These are phyloP conservation scores for Daktulosphaira vitifoliae DNA, from an alignment of 1,140 invertebrate species.

Conservation along the genomic window DNA sequence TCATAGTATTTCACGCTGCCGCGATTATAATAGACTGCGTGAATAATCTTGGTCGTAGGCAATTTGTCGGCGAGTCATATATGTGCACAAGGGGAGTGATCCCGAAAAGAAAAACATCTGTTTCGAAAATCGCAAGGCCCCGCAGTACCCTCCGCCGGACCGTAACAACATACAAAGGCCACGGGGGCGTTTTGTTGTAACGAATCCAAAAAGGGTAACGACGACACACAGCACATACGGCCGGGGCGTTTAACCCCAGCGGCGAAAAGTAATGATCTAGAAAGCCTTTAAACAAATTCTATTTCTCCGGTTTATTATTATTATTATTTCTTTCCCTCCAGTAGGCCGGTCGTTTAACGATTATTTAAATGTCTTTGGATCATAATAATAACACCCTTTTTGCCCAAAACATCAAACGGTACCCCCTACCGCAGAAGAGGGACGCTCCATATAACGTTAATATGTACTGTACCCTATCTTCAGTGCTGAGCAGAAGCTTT, in stretches of 20 bases:
- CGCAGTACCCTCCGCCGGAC: not conserved
- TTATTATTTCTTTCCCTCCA: not conserved
- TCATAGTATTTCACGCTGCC: too few relatives aligned
- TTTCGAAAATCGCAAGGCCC: constrained; percentile 29
- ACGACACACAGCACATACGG: not conserved
- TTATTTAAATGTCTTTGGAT: constrained; percentile 17
- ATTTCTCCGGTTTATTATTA: constrained; percentile 17
- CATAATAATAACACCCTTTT: constrained; percentile 22
- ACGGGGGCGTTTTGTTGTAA: constrained; percentile 26
- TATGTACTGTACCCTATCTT: too few relatives aligned
- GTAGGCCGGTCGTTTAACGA: not conserved
- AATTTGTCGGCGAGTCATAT: not conserved
- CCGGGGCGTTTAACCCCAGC: not conserved
- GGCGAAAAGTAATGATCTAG: constrained; percentile 25
- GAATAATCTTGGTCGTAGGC: constrained; percentile 20
- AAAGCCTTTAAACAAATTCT: constrained; percentile 32
- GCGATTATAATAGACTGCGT: not conserved
- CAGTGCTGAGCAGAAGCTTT: not conserved
- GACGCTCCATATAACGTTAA: too few relatives aligned
- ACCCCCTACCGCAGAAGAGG: too few relatives aligned
- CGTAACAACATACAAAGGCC: constrained; percentile 12
- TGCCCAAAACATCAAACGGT: constrained; percentile 23
- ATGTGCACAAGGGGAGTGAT: not conserved
- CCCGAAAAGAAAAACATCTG: constrained; percentile 27
- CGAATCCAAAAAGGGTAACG: constrained; percentile 10